Base-by-base conservation (phyloP, 2,888 invertebrate genomes). In the Chrysolina americana region DNA sequence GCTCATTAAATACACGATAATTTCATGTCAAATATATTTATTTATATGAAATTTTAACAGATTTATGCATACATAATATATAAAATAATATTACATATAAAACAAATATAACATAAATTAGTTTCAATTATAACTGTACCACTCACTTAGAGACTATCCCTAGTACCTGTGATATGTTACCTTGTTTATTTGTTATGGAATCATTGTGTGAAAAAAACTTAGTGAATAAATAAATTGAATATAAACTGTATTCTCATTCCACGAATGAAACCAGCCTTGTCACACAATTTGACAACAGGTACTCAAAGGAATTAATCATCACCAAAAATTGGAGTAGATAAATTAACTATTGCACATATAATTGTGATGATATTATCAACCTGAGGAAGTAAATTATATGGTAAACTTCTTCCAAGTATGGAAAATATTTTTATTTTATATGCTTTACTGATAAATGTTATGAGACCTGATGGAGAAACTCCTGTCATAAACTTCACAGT, bases 361-460 rank as follows among this genome's bases (percentile, higher is more conserved):
- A 44, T 44, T 13, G 44, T 44, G 44, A 44, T 44, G 44, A 44
- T 44, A 44, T 44, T 44, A 44, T 44, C 44, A 44, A 44, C 44
- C 44, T 44, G 44, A 44, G 44, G 44, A 44, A 44, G 44, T 44
- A 8, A 8, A 8, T 44, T 44, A 44, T 44, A 44, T 5, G 44
- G 44, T 44, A 44, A 44, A 44, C 44, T 44, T 44, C 44, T 44
- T 44, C 44, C 44, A 44, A 44, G 44, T 44, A 44, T 44, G 44
- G 44, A 2, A 44, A 44, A 44, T 8, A 44, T 44, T 44, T 44
- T 44, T 44, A 41, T 41, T 10, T 10, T n/a, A n/a, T n/a, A n/a
- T n/a, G 41, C 41, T 41, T 41, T 41, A 41, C 41, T 41, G 41
- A 41, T 41, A 10, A 41, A 41, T 41, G 41, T 41, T 41, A 41